Conservation (phyloP, 2,888 invertebrate genomes). For the Lycophotia porphyrea region DNA sequence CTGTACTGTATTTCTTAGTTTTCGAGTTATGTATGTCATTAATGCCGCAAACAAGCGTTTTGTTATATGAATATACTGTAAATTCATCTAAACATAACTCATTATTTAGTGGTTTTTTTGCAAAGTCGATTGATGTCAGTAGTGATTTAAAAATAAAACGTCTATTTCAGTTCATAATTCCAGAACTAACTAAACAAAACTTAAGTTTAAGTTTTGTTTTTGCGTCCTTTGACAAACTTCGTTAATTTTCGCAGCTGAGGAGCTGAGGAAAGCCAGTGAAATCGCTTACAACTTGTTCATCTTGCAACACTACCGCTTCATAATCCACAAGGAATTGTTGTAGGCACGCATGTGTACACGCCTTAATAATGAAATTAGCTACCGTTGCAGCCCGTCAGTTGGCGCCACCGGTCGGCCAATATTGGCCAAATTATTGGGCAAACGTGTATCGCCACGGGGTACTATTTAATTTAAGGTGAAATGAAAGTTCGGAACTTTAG, state of each 20-base stretch:
- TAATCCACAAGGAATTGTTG: slow-evolving; percentile 78
- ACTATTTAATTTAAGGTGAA: slow-evolving; percentile 56
- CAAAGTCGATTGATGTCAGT: not conserved
- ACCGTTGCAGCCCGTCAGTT: slow-evolving; percentile 48
- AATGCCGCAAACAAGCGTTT: too few species aligned
- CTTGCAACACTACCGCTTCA: slow-evolving; percentile 35
- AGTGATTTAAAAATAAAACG: too few species aligned
- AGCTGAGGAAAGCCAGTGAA: not conserved
- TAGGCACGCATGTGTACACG: slow-evolving; percentile 74
- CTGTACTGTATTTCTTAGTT: too few species aligned
- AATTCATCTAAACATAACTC: not conserved
- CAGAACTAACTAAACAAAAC: too few species aligned
- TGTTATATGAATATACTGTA: not conserved
- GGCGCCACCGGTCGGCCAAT: slow-evolving; percentile 44
- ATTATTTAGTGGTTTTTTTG: not conserved
- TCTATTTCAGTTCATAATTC: not conserved
- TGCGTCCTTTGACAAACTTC: not conserved
- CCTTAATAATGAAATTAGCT: slow-evolving; percentile 83
- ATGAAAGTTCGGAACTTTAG: slow-evolving; percentile 39
- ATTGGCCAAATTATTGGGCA: slow-evolving; percentile 63
- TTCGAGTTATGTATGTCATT: too few species aligned
- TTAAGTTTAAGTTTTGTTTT: too few species aligned
- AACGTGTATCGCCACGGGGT: slow-evolving; percentile 51
- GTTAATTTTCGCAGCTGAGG: not conserved
- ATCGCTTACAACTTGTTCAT: slow-evolving; percentile 26